These are phyloP conservation scores for Polia nebulosa DNA, from an alignment of 2,888 invertebrate species.

Conservation along the genomic window DNA sequence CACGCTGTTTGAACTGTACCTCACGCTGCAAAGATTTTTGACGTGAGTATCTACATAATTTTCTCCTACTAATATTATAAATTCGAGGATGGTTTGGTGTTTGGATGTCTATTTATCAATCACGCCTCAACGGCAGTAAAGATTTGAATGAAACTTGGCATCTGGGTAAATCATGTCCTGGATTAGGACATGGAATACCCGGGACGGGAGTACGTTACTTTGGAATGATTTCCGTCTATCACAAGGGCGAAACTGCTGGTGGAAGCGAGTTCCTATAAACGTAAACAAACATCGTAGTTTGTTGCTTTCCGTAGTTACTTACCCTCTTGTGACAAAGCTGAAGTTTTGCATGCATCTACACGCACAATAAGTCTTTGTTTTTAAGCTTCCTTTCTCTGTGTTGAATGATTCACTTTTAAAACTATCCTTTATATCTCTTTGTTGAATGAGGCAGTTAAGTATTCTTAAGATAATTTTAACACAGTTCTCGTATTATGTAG, in stretches of 20 bases:
- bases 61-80: neutral
- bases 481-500: constrained; percentile 16
- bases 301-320: neutral
- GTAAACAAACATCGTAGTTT: neutral
- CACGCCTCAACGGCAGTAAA: neutral
- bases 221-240: too few relatives aligned
- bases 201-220: too few relatives aligned
- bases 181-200: neutral
- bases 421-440: constrained; percentile 14
- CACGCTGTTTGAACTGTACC: constrained; percentile 97
- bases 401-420: constrained; percentile 21
- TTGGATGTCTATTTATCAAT: neutral
- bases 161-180: neutral
- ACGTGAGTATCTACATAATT: constrained; percentile 88
- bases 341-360: neutral
- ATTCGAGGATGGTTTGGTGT: neutral
- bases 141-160: neutral
- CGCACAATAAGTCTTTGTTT: neutral
- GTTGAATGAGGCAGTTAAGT: constrained; percentile 13
- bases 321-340: neutral
- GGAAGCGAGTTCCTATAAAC: neutral
- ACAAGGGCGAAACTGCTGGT: too few relatives aligned
- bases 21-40: constrained; percentile 96
- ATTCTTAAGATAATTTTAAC: constrained; percentile 30
- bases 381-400: neutral